phyloP scores from a whole-genome alignment of 2,113 vertebrate species.

The Callocephalon fimbriatum region DNA sequence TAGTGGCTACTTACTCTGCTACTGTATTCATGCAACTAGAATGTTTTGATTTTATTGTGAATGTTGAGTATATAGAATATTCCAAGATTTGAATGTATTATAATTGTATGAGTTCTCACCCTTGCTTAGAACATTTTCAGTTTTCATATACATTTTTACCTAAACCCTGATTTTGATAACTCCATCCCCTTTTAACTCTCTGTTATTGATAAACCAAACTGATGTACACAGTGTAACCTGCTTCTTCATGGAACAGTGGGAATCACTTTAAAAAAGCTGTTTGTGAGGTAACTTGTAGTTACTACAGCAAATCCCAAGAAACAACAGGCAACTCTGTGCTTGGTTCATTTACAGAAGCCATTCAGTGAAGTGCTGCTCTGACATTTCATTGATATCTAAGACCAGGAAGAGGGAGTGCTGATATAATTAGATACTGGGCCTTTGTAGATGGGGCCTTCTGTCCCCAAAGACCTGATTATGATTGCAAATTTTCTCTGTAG shows the following conservation, averaged over 20 bases:
- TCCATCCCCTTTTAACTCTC: background rate
- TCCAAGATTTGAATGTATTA: background rate
- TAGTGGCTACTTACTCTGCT: background rate
- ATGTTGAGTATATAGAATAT: background rate
- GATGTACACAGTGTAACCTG: background rate
- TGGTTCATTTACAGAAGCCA: background rate
- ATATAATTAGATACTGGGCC: background rate
- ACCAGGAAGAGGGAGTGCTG: background rate
- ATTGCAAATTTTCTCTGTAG: background rate
- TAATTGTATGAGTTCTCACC: background rate
- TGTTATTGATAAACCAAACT: background rate
- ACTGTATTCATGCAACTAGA: background rate
- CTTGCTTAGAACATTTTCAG: background rate
- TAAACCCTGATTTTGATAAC: background rate
- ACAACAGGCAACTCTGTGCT: background rate
- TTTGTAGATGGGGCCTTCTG: background rate
- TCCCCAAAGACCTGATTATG: background rate
- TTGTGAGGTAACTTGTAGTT: background rate
- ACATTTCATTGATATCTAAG: background rate
- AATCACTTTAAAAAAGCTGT: background rate
- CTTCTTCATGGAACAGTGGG: background rate
- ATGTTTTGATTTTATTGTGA: background rate
- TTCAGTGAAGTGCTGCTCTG: slow-evolving; percentile 4
- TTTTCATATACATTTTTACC: background rate
- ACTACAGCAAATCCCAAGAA: background rate